phyloP scores from a whole-genome alignment of 2,888 invertebrate genomes.

The Stenodera caucasica region DNA sequence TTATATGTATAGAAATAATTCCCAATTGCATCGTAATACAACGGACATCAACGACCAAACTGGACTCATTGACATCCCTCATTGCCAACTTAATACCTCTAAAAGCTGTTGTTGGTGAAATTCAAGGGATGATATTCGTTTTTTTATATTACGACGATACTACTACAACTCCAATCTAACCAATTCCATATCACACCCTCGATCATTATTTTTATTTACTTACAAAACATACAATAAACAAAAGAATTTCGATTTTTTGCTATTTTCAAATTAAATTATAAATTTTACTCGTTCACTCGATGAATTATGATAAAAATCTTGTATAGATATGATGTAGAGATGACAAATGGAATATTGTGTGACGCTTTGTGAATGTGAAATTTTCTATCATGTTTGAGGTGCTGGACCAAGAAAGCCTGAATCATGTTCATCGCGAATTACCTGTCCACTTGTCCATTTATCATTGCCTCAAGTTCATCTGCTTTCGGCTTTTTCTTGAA shows the following conservation, averaged over 20 bases:
- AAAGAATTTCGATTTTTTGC: background rate
- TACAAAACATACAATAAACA: background rate
- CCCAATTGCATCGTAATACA: slow-evolving; percentile 1
- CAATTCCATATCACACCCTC: background rate
- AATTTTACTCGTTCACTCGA: too few species aligned
- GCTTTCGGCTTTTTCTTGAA: slow-evolving; percentile 9
- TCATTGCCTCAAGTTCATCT: slow-evolving; percentile 14
- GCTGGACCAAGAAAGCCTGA: background rate
- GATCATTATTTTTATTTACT: background rate
- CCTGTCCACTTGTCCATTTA: slow-evolving; percentile 13
- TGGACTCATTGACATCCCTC: slow-evolving; percentile 10
- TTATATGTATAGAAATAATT: slow-evolving; percentile 1
- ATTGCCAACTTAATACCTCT: background rate
- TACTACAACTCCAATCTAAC: background rate
- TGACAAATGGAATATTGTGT: background rate
- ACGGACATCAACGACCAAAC: slow-evolving; percentile 1
- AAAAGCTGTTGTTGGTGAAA: background rate
- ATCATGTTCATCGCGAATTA: slow-evolving; percentile 6
- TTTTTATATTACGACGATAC: background rate
- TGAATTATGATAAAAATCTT: background rate
- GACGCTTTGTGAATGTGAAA: slow-evolving; percentile 9
- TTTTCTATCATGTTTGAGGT: slow-evolving; percentile 7
- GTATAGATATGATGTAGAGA: background rate
- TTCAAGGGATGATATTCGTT: background rate
- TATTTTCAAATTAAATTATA: background rate